These are phyloP conservation scores for Sylvilagus bachmani DNA, from an alignment of 2,113 vertebrate species.

Conservation along the genomic window DNA sequence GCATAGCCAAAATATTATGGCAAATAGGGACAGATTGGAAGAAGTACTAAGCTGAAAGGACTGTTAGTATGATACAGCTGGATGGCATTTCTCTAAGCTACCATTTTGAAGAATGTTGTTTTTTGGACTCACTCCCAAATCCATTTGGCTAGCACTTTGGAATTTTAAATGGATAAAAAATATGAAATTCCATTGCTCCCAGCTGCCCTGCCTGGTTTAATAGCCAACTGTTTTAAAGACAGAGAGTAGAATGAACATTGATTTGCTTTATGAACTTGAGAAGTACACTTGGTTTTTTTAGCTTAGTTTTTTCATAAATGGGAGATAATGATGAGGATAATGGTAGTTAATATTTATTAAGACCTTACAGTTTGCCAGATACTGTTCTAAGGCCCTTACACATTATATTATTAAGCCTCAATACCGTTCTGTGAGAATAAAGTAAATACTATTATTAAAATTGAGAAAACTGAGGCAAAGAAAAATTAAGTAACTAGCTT, in stretches of 20 bases:
- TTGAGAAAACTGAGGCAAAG: conserved; percentile 37
- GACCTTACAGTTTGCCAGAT: conserved; percentile 30
- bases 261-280: conserved; percentile 59
- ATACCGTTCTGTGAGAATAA: neutral
- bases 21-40: conserved; percentile 49
- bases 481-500: conserved; percentile 54
- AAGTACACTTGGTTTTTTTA: conserved; percentile 31
- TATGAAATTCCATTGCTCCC: conserved; percentile 59
- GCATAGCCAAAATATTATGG: neutral
- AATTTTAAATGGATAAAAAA: conserved; percentile 70
- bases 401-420: conserved; percentile 38
- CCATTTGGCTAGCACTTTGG: conserved; percentile 66
- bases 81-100: conserved; percentile 58
- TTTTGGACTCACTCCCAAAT: conserved; percentile 60
- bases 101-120: conserved; percentile 72
- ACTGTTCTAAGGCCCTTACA: conserved; percentile 47
- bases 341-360: conserved; percentile 57
- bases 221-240: conserved; percentile 58
- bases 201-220: conserved; percentile 46
- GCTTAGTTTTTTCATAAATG: conserved; percentile 54
- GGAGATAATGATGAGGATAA: neutral
- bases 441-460: conserved; percentile 47
- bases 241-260: conserved; percentile 47
- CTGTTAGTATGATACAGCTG: conserved; percentile 57
- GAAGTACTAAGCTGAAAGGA: neutral